A percentile compares a stretch with the other conserved stretches of the same genome.
These are phyloP conservation scores for Phalangium opilio DNA, from an alignment of 2,888 invertebrate species.

Conservation along the genomic window DNA sequence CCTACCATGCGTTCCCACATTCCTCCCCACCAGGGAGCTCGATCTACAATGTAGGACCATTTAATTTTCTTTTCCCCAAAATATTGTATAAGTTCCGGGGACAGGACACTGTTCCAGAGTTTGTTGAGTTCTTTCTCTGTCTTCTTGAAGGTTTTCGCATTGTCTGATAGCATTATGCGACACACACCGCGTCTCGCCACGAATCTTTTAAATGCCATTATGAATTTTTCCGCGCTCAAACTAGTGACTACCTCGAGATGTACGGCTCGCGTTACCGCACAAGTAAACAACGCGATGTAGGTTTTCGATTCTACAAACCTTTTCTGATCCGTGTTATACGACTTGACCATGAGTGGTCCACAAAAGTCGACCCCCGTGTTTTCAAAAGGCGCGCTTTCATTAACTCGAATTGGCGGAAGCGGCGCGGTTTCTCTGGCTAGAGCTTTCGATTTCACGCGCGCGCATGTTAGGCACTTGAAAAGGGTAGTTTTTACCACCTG, in stretches of 20 bases:
- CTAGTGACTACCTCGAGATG: slow-evolving; percentile 22
- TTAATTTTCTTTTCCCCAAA: slow-evolving; percentile 11
- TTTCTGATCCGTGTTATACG: too few species aligned
- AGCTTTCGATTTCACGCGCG: too few species aligned
- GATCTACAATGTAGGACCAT: slow-evolving; percentile 19
- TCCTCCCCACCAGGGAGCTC: slow-evolving; percentile 34
- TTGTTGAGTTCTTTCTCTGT: slow-evolving; percentile 25
- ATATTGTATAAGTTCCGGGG: slow-evolving; percentile 12
- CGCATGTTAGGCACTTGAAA: too few species aligned
- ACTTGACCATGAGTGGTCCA: too few species aligned
- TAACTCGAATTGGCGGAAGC: too few species aligned
- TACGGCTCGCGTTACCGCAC: slow-evolving; percentile 28
- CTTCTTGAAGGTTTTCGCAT: slow-evolving; percentile 30
- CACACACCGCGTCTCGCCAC: too few species aligned
- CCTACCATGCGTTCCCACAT: slow-evolving; percentile 30
- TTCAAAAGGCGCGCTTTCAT: slow-evolving; percentile 13
- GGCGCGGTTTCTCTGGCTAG: too few species aligned
- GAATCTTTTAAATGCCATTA: too few species aligned
- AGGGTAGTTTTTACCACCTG: too few species aligned
- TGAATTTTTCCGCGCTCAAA: slow-evolving; percentile 24
- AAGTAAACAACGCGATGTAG: slow-evolving; percentile 25
- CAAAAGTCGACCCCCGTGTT: slow-evolving; percentile 25
- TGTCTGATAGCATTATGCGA: slow-evolving; percentile 22
- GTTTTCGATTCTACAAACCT: too few species aligned
- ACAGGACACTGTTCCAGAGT: too few species aligned